Percentiles rank a stretch among this genome's conserved stretches.
Conservation (phyloP, 1,140 invertebrate species). For the Paracyclopina nana region DNA sequence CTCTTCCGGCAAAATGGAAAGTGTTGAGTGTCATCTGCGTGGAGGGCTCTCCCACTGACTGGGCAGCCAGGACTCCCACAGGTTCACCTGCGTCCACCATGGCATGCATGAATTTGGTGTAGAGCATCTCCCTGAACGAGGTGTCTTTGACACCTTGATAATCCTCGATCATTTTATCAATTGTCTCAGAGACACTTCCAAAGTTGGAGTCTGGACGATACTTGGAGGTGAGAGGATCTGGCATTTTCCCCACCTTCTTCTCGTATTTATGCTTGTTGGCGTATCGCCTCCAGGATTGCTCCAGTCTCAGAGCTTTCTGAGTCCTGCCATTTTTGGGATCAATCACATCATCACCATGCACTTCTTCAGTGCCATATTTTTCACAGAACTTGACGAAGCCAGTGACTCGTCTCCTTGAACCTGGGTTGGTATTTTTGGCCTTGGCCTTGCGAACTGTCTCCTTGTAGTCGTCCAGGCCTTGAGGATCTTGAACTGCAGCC, state of each 20-base stretch:
- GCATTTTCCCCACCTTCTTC: conserved; percentile 22
- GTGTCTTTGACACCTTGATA: conserved; percentile 35
- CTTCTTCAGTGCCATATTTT: not conserved
- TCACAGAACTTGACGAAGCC: not conserved
- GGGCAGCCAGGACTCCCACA: conserved; percentile 47
- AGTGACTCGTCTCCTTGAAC: not conserved
- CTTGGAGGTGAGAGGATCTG: conserved; percentile 44
- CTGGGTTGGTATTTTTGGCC: too few relatives aligned
- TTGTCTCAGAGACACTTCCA: conserved; percentile 55
- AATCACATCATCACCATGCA: not conserved
- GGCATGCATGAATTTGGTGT: conserved; percentile 50
- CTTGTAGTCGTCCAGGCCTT: conserved; percentile 26
- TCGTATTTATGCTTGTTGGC: conserved; percentile 20
- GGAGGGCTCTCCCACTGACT: conserved; percentile 90
- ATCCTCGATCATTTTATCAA: conserved; percentile 43
- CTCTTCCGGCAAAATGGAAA: conserved; percentile 96
- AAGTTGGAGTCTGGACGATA: conserved; percentile 50
- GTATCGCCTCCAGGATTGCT: conserved; percentile 23
- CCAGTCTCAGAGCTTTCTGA: conserved; percentile 16
- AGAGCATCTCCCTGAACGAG: conserved; percentile 45
- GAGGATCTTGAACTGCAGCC: conserved; percentile 26
- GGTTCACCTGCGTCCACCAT: conserved; percentile 76
- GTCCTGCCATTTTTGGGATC: conserved; percentile 20
- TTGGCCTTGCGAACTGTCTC: conserved; percentile 25
- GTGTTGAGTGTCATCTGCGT: conserved; percentile 99